These are phyloP conservation scores for Euplexia lucipara DNA, from an alignment of 2,888 invertebrate genomes.

Conservation along the genomic window DNA sequence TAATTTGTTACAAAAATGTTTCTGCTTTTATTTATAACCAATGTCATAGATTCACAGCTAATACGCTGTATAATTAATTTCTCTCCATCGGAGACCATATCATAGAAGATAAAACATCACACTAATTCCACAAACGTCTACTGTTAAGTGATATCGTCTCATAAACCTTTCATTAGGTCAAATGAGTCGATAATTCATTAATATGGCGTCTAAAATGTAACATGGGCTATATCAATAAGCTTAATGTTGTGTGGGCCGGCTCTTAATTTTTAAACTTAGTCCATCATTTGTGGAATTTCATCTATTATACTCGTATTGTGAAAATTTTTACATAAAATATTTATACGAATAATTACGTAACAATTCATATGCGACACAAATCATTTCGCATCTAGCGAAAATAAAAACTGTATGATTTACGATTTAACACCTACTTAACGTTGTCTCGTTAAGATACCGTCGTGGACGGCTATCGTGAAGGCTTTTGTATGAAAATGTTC, in stretches of 20 bases:
- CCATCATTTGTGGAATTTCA: slow-evolving; percentile 28
- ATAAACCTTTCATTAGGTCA: slow-evolving; percentile 37
- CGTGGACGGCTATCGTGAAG: slow-evolving; percentile 34
- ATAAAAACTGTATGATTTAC: slow-evolving; percentile 55
- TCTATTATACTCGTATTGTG: too few relatives aligned
- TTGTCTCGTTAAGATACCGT: slow-evolving; percentile 59
- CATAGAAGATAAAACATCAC: slow-evolving; percentile 15
- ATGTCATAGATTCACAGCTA: background rate
- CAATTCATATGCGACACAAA: background rate
- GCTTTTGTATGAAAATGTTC: slow-evolving; percentile 59
- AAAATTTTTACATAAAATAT: slow-evolving; percentile 40
- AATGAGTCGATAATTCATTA: slow-evolving; percentile 43
- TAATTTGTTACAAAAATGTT: background rate
- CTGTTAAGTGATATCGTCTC: slow-evolving; percentile 22
- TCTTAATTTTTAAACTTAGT: slow-evolving; percentile 38
- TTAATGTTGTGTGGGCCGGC: slow-evolving; percentile 34
- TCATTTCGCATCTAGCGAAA: slow-evolving; percentile 13
- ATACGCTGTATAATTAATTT: slow-evolving; percentile 2
- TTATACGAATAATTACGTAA: slow-evolving; percentile 17
- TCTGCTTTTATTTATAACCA: slow-evolving; percentile 1
- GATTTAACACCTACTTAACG: slow-evolving; percentile 61
- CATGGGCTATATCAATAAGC: slow-evolving; percentile 40
- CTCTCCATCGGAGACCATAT: slow-evolving; percentile 14
- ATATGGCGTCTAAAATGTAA: slow-evolving; percentile 26
- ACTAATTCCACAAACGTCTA: slow-evolving; percentile 14